Conservation (phyloP, 1,140 invertebrate genomes). For the Cherax quadricarinatus region DNA sequence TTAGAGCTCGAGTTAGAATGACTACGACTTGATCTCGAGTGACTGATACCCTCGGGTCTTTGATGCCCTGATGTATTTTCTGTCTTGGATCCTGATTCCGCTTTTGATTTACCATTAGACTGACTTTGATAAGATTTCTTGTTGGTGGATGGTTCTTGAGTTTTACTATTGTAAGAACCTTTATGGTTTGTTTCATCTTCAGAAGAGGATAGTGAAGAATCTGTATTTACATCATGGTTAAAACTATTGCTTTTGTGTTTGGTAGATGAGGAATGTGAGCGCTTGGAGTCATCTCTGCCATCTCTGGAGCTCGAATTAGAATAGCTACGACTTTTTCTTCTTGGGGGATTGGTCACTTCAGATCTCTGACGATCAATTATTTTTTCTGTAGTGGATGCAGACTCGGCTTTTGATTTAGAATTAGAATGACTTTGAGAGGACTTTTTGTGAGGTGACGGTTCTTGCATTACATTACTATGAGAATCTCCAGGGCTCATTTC, state of each 20-base stretch:
- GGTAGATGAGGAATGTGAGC: constrained; percentile 21
- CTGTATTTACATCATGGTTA: neutral
- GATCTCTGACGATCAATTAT: neutral
- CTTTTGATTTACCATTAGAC: neutral
- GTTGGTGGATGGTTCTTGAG: neutral
- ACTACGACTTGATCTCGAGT: neutral
- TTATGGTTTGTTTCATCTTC: neutral
- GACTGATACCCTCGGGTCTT: neutral
- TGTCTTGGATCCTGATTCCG: neutral
- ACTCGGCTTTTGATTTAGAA: neutral
- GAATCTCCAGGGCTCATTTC: neutral
- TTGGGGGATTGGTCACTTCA: neutral
- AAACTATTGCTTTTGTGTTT: constrained; percentile 34
- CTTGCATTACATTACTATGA: neutral
- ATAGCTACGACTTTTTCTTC: neutral
- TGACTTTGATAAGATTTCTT: neutral
- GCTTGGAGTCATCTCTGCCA: constrained; percentile 12
- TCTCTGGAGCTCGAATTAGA: neutral
- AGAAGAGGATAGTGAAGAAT: neutral
- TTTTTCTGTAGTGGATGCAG: neutral
- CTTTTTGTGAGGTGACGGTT: neutral
- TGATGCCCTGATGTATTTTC: neutral
- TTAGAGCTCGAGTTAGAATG: neutral
- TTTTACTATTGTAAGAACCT: neutral
- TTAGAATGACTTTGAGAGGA: neutral